phyloP scores from a whole-genome alignment of 2,113 vertebrate species.

The Gymnorhina tibicen region DNA sequence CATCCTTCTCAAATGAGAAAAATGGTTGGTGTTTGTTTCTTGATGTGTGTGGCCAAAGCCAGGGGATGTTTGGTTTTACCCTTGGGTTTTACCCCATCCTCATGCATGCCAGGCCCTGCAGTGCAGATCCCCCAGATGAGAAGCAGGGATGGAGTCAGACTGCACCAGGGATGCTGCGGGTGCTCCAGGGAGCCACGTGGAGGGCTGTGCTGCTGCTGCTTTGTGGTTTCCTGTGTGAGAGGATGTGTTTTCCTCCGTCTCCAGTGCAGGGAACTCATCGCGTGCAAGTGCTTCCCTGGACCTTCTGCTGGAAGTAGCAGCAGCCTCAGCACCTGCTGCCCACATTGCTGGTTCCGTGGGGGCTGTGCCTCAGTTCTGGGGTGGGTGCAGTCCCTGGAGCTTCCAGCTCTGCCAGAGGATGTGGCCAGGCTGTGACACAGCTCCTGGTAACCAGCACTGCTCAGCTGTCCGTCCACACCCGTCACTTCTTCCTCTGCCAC shows the following conservation, averaged over 20 bases:
- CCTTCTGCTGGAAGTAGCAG: not conserved
- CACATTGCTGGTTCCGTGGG: not conserved
- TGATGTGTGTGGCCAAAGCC: not conserved
- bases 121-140: not conserved
- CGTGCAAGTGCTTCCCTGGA: not conserved
- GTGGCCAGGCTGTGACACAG: conserved; percentile 43
- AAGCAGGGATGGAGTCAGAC: not conserved
- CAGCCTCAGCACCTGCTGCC: not conserved
- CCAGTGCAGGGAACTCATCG: not conserved
- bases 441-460: not conserved
- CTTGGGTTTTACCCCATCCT: not conserved
- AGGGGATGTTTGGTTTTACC: not conserved
- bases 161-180: rapidly evolving
- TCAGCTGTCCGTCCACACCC: not conserved
- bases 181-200: rapidly evolving
- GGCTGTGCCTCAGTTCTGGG: rapidly evolving
- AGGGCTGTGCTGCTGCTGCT: not conserved
- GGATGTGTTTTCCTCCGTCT: not conserved
- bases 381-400: not conserved
- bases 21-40: not conserved
- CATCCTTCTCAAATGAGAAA: not conserved
- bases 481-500: not conserved
- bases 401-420: conserved; percentile 15
- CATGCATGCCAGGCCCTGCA: not conserved
- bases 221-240: not conserved